Conservation (phyloP, 2,888 invertebrate species). For the Perizoma affinitatum region DNA sequence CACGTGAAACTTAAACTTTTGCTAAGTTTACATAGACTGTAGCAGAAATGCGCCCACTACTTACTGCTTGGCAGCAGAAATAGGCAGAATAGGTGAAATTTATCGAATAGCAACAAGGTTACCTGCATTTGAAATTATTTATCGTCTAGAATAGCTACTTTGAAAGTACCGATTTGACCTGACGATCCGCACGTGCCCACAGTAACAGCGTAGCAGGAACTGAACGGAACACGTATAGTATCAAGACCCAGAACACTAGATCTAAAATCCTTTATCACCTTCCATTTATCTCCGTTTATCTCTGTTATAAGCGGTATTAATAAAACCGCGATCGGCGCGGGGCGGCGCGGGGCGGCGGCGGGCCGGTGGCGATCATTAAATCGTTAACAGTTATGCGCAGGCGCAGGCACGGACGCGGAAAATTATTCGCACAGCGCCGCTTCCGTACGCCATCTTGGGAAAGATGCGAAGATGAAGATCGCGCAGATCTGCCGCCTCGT, state of each 20-base stretch:
- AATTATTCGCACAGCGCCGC: conserved; percentile 70
- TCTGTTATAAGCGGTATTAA: conserved; percentile 28
- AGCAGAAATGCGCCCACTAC: not conserved
- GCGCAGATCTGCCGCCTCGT: conserved; percentile 24
- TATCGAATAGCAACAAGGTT: too few relatives aligned
- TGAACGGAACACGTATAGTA: conserved; percentile 15
- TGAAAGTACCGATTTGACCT: conserved; percentile 12
- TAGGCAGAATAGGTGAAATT: not conserved
- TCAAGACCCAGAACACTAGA: conserved; percentile 14
- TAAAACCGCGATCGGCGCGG: conserved; percentile 28
- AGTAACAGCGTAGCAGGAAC: conserved; percentile 10
- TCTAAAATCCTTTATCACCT: conserved; percentile 24
- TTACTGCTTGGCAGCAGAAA: not conserved
- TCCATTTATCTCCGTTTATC: conserved; percentile 27
- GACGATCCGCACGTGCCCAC: conserved; percentile 17
- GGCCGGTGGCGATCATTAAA: conserved; percentile 61
- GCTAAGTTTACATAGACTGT: too few relatives aligned
- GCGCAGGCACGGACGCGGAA: conserved; percentile 75
- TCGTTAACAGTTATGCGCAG: conserved; percentile 68
- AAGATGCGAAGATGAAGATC: conserved; percentile 33
- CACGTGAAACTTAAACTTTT: too few relatives aligned
- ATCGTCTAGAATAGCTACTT: not conserved
- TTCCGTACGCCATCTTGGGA: conserved; percentile 54
- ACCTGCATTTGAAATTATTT: too few relatives aligned
- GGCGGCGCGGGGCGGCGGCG: conserved; percentile 43